Conservation (phyloP, 2,797 vertebrate species). For the Lacerta viridis region DNA sequence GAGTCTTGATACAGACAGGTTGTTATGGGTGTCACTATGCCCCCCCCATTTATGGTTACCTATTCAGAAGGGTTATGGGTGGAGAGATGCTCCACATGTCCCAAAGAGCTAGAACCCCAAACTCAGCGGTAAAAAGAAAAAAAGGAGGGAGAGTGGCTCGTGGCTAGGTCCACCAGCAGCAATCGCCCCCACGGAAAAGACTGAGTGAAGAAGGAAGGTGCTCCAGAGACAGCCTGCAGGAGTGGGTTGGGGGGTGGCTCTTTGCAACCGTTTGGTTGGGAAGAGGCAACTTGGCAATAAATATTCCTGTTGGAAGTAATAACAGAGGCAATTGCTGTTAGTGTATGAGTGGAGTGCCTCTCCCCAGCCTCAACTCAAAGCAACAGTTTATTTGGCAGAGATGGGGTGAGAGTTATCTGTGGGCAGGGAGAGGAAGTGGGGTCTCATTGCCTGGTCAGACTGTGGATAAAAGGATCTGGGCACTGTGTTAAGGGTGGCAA, state of each 20-base stretch:
- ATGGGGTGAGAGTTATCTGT: background rate
- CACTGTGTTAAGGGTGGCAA: background rate
- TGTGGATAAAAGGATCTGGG: constrained; percentile 8
- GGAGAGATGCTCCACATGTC: constrained; percentile 9
- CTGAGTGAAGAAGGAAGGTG: background rate
- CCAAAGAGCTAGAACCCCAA: constrained; percentile 19
- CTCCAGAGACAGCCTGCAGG: background rate
- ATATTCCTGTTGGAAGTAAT: constrained; percentile 36
- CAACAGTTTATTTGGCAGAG: constrained; percentile 31
- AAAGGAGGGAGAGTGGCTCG: background rate
- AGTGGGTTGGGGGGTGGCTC: background rate
- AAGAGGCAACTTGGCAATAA: constrained; percentile 49
- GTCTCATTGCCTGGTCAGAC: constrained; percentile 30
- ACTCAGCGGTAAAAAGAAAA: background rate
- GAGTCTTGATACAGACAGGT: constrained; percentile 20
- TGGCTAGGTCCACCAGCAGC: constrained; percentile 7
- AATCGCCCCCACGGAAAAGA: background rate
- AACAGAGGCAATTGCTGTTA: constrained; percentile 1
- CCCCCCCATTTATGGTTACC: background rate
- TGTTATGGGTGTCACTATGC: background rate
- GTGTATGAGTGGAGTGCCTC: background rate
- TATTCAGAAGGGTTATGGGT: constrained; percentile 11
- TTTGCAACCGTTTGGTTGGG: constrained; percentile 3
- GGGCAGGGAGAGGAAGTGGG: background rate
- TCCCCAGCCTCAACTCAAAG: background rate